Percentiles rank a stretch among this genome's conserved stretches.
Conservation (phyloP, 2,113 vertebrate genomes). For the Myxocyprinus asiaticus region DNA sequence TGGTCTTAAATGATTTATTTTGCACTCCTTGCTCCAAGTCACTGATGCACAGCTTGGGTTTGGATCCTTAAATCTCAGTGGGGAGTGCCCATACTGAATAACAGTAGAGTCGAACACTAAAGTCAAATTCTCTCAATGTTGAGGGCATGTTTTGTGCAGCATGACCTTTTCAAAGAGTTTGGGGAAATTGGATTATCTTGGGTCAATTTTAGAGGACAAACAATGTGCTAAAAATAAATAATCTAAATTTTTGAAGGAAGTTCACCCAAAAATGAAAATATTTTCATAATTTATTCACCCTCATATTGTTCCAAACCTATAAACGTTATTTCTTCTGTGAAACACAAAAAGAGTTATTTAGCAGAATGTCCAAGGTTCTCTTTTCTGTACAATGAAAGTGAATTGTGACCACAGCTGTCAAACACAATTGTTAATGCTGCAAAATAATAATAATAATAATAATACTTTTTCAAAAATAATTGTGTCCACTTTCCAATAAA, state of each 20-base stretch:
- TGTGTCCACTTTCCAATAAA: too few species aligned
- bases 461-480: too few species aligned
- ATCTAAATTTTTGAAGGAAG: background rate
- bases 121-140: background rate
- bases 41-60: background rate
- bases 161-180: background rate
- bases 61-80: constrained; percentile 21
- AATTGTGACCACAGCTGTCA: too few species aligned
- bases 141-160: background rate
- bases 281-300: too few species aligned
- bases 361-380: too few species aligned
- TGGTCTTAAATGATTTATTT: constrained; percentile 43
- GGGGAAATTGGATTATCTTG: constrained; percentile 1
- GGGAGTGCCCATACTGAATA: constrained; percentile 6
- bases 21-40: constrained; percentile 12
- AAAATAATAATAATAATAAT: too few species aligned
- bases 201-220: constrained; percentile 8
- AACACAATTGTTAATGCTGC: too few species aligned
- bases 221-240: constrained; percentile 3
- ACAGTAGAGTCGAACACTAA: background rate
- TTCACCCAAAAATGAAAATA: too few species aligned
- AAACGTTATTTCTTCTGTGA: too few species aligned
- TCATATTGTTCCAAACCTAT: too few species aligned
- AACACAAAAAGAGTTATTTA: too few species aligned
- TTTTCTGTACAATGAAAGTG: too few species aligned